A percentile compares a stretch with the other conserved stretches of the same genome.
These are phyloP conservation scores for Carollia perspicillata DNA, from an alignment of 2,113 vertebrate genomes.

Conservation along the genomic window DNA sequence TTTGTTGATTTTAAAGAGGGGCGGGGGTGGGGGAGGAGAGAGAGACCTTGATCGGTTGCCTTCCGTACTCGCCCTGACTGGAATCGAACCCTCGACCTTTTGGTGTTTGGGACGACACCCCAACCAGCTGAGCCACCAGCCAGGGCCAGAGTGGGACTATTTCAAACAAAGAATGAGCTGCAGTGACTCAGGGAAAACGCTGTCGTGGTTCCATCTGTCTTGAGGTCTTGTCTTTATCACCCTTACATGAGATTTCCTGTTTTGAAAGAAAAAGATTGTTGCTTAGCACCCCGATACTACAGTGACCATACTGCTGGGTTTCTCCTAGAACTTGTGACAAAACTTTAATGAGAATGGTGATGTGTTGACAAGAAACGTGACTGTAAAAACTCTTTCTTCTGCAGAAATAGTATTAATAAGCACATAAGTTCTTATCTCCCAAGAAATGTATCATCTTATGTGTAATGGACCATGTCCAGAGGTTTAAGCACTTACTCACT, in stretches of 20 bases:
- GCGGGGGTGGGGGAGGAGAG: no score
- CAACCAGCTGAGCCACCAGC: no score
- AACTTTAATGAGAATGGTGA: background rate
- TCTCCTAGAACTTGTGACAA: conserved; percentile 19
- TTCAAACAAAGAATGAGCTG: background rate
- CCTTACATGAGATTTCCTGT: conserved; percentile 42
- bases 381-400: background rate
- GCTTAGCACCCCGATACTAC: background rate
- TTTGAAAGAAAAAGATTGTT: conserved; percentile 38
- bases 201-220: background rate
- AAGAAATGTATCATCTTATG: background rate
- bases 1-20: no score
- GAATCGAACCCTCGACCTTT: no score
- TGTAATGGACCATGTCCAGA: background rate
- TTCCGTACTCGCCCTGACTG: no score
- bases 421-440: background rate
- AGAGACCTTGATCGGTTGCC: no score
- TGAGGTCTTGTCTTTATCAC: background rate
- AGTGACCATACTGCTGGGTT: background rate
- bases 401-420: background rate
- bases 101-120: no score
- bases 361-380: background rate
- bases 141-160: background rate
- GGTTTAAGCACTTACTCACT: background rate
- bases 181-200: background rate